Conservation (phyloP, 2,888 invertebrate genomes). For the Frankliniella fusca region DNA sequence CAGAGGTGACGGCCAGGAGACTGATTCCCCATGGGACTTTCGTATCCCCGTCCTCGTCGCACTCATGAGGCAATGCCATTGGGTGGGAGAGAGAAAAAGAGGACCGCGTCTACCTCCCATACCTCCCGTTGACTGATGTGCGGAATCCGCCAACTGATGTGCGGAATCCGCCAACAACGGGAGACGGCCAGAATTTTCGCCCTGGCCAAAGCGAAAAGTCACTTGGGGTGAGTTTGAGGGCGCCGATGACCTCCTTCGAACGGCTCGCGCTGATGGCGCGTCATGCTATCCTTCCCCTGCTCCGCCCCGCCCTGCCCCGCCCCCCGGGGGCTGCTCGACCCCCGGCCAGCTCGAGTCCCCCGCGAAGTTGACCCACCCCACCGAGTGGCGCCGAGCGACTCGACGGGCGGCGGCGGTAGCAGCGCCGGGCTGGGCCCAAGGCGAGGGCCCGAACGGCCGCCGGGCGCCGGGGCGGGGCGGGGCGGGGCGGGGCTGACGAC, state of each 20-base stretch:
- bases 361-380: slow-evolving; percentile 2
- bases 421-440: background rate
- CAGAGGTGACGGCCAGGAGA: background rate
- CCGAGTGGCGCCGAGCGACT: background rate
- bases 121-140: background rate
- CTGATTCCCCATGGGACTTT: no score
- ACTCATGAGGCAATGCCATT: no score
- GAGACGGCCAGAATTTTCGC: background rate
- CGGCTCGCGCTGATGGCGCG: no score
- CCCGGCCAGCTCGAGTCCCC: background rate
- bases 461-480: background rate
- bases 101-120: background rate
- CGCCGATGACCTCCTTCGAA: background rate
- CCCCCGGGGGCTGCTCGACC: background rate
- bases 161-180: background rate
- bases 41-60: no score
- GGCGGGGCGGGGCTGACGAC: background rate
- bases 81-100: no score
- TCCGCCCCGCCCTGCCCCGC: background rate
- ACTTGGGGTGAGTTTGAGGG: background rate
- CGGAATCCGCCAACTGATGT: background rate
- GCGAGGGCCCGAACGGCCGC: background rate
- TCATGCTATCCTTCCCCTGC: no score
- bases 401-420: slow-evolving; percentile 1
- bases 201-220: background rate